Conservation (phyloP, 1,140 invertebrate species). For the Drosophila suzukii region DNA sequence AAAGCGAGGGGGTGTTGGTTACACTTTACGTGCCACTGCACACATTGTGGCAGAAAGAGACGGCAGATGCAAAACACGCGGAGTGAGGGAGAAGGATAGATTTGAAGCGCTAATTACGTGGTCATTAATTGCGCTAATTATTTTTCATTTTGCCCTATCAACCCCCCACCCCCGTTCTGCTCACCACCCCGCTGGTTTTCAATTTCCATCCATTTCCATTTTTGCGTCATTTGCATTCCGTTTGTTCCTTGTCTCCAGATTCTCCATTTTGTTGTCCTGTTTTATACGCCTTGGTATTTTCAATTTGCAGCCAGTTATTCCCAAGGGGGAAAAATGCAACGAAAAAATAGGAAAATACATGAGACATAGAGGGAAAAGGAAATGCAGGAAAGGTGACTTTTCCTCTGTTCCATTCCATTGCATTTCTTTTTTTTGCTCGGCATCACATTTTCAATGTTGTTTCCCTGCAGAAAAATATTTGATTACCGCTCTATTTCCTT, state of each 20-base stretch:
- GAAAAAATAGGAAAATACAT: too few species aligned
- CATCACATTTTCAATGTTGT: conserved; percentile 15
- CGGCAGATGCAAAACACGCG: not conserved
- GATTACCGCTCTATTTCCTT: conserved; percentile 6
- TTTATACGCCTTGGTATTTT: conserved; percentile 38
- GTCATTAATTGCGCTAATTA: conserved; percentile 84
- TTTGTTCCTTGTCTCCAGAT: conserved; percentile 30
- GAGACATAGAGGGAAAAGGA: not conserved
- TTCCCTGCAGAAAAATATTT: conserved; percentile 11
- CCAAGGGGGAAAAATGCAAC: not conserved
- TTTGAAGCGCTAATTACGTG: conserved; percentile 82
- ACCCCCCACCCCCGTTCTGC: too few species aligned
- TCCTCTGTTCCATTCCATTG: conserved; percentile 37
- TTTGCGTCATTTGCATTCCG: conserved; percentile 74
- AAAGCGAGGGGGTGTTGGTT: not conserved
- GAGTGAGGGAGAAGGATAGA: conserved; percentile 22
- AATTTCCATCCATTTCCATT: conserved; percentile 73
- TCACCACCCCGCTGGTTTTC: conserved; percentile 16
- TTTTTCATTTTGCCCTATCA: conserved; percentile 72
- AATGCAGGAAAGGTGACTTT: conserved; percentile 23
- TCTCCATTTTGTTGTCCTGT: conserved; percentile 20
- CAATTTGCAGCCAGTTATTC: conserved; percentile 42
- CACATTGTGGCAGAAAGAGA: conserved; percentile 56
- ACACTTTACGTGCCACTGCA: conserved; percentile 66
- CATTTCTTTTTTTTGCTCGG: conserved; percentile 29